Evolutionary conservation across 2,113 vertebrate genomes (phyloP).

Genomic region (Rhipidura dahli): DNA sequence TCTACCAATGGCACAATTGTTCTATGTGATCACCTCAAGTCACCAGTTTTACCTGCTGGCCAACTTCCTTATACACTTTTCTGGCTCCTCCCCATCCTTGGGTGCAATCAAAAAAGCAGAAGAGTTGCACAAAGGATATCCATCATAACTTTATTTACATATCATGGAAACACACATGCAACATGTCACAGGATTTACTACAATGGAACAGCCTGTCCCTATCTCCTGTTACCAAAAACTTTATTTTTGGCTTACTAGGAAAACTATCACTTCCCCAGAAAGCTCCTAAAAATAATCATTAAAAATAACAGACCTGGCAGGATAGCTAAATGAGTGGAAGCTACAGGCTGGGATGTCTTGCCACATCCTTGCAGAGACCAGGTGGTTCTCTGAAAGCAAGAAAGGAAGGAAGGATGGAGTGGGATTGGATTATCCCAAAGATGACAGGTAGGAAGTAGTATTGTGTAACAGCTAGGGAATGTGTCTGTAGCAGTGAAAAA

Average conservation of each 20-base stretch:
- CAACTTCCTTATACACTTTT: neutral
- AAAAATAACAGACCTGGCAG: slow-evolving; percentile 19
- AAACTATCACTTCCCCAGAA: slow-evolving; percentile 39
- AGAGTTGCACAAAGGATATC: slow-evolving; percentile 7
- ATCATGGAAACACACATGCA: slow-evolving; percentile 62
- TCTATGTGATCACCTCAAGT: neutral
- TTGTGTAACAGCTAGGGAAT: neutral
- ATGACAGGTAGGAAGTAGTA: neutral
- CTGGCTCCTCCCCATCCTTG: neutral
- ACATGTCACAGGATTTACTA: slow-evolving; percentile 39
- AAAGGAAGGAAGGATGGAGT: neutral
- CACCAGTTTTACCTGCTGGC: neutral
- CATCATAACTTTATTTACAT: slow-evolving; percentile 74
- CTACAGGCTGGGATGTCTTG: neutral
- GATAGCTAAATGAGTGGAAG: slow-evolving; percentile 3
- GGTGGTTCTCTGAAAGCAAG: neutral
- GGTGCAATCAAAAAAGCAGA: neutral
- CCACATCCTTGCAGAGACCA: neutral
- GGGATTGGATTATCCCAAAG: neutral
- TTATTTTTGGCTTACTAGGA: slow-evolving; percentile 4
- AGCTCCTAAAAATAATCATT: slow-evolving; percentile 43
- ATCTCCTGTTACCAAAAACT: neutral
- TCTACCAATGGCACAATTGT: neutral
- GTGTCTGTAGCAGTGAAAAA: neutral
- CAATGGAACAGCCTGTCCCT: neutral